Conservation (phyloP, 1,140 invertebrate species). For the Cydia strobilella region DNA sequence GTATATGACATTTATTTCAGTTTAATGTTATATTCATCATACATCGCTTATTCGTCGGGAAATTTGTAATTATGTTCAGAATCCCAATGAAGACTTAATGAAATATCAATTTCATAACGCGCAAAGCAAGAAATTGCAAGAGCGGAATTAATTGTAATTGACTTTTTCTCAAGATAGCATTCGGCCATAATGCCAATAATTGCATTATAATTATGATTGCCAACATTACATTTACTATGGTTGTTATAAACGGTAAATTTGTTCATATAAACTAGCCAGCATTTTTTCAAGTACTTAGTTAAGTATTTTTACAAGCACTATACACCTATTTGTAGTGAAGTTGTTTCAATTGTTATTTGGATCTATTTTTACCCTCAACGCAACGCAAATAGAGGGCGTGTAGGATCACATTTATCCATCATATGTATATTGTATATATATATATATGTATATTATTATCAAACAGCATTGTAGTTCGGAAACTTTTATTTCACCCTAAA, state of each 20-base stretch:
- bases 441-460: too few relatives aligned
- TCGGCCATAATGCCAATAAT: constrained; percentile 13
- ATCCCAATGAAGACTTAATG: constrained; percentile 13
- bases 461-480: too few relatives aligned
- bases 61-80: not conserved
- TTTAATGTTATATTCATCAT: not conserved
- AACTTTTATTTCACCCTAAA: too few relatives aligned
- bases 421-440: too few relatives aligned
- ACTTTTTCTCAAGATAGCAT: constrained; percentile 13
- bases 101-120: constrained; percentile 37
- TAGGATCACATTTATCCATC: not conserved
- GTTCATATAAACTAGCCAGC: not conserved
- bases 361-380: not conserved
- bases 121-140: constrained; percentile 10
- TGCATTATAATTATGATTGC: constrained; percentile 10
- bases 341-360: not conserved
- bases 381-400: not conserved
- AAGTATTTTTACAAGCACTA: not conserved
- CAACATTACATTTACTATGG: not conserved
- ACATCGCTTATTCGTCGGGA: not conserved
- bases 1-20: too few relatives aligned
- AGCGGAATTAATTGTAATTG: constrained; percentile 21
- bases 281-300: constrained; percentile 1
- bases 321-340: not conserved
- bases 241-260: constrained; percentile 4